Percentiles rank a stretch among this genome's conserved stretches.
Evolutionary conservation across 2,888 invertebrate genomes (phyloP).

Genomic region (Zelleria hepariella): DNA sequence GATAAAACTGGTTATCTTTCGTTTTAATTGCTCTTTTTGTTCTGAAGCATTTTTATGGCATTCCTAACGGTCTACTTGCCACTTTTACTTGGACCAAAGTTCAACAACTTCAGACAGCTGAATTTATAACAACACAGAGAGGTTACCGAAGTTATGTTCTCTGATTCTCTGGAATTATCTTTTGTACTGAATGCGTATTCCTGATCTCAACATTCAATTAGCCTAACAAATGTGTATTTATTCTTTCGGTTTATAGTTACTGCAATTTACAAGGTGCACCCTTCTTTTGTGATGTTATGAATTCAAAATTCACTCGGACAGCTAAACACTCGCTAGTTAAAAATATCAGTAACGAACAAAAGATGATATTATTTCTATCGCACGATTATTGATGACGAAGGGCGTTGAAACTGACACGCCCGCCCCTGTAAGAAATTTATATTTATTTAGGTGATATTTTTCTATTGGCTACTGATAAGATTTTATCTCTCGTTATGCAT

Average conservation of each 20-base stretch:
- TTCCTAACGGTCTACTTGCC: not conserved
- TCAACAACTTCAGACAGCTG: not conserved
- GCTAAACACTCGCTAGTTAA: slow-evolving; percentile 4
- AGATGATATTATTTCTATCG: slow-evolving; percentile 27
- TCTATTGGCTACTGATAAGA: slow-evolving; percentile 71
- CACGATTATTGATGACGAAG: slow-evolving; percentile 19
- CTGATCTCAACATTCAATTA: not conserved
- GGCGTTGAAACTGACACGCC: slow-evolving; percentile 18
- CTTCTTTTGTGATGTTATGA: not conserved
- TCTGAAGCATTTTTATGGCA: not conserved
- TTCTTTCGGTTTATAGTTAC: not conserved
- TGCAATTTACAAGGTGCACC: not conserved
- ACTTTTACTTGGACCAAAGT: not conserved
- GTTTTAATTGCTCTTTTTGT: not conserved
- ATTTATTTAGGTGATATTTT: slow-evolving; percentile 73
- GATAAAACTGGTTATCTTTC: not conserved
- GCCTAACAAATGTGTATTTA: too few relatives aligned
- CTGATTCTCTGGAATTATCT: not conserved
- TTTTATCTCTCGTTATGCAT: slow-evolving; percentile 59
- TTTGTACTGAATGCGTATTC: not conserved
- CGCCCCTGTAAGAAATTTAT: slow-evolving; percentile 54
- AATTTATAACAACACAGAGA: not conserved
- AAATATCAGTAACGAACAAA: slow-evolving; percentile 4
- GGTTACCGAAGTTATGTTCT: not conserved
- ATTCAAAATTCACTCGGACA: not conserved